phyloP scores from a whole-genome alignment of 2,797 vertebrate species.

The Neosilurus mollespiculum region DNA sequence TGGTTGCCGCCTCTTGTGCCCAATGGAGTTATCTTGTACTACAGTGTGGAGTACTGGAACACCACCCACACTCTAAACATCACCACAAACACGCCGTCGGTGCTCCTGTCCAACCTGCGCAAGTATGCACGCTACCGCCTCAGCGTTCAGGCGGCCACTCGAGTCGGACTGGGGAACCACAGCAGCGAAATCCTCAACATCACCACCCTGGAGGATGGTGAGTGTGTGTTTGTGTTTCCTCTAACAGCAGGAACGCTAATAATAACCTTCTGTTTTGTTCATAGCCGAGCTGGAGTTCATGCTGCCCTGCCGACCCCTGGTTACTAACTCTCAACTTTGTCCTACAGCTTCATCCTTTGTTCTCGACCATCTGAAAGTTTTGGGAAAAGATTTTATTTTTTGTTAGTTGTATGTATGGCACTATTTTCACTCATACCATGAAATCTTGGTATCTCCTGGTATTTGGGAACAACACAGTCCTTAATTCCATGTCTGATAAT shows the following conservation, averaged over 20 bases:
- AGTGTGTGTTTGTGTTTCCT: conserved; percentile 52
- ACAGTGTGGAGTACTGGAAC: conserved; percentile 78
- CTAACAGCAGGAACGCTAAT: background rate
- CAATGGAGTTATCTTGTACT: conserved; percentile 74
- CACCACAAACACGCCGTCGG: conserved; percentile 61
- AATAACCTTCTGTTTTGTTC: conserved; percentile 8
- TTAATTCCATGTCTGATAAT: conserved; percentile 36
- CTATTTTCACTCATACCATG: background rate
- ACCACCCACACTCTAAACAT: conserved; percentile 74
- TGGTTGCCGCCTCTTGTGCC: conserved; percentile 73
- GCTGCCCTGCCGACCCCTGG: background rate
- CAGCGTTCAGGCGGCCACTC: conserved; percentile 72
- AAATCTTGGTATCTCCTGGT: background rate
- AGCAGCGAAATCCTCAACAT: conserved; percentile 78
- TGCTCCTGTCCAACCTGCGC: conserved; percentile 70
- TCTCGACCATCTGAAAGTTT: background rate
- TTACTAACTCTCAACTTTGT: background rate
- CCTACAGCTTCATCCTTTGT: conserved; percentile 7
- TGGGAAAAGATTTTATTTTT: background rate
- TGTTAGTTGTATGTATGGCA: background rate
- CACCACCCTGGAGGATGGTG: conserved; percentile 81
- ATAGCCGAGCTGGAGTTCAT: background rate
- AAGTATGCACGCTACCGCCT: conserved; percentile 76
- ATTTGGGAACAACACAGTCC: background rate
- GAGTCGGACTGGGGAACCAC: conserved; percentile 74